Conservation (phyloP, 2,113 vertebrate genomes). For the Gavia stellata region DNA sequence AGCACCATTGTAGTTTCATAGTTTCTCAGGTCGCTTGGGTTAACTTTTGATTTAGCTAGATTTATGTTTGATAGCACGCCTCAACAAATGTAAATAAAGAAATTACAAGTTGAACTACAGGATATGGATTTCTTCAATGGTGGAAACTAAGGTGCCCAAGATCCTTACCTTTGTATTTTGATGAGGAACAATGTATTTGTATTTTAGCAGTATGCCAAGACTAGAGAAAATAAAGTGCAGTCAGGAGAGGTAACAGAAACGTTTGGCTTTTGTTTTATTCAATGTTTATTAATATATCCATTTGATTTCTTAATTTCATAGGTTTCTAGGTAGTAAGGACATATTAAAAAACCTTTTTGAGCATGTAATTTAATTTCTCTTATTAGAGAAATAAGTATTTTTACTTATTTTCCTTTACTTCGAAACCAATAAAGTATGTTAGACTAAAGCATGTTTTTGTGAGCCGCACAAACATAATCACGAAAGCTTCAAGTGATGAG, state of each 20-base stretch:
- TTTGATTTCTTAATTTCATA: background rate
- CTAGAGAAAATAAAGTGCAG: background rate
- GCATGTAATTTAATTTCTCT: background rate
- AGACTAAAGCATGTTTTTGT: background rate
- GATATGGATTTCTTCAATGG: background rate
- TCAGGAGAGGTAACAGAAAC: background rate
- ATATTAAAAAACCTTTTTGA: background rate
- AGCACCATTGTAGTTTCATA: background rate
- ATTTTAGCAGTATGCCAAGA: background rate
- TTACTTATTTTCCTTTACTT: background rate
- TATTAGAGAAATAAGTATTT: background rate
- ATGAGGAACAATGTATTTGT: background rate
- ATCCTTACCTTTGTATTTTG: background rate
- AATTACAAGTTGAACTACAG: background rate
- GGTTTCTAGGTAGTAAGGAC: background rate
- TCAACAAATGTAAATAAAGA: background rate
- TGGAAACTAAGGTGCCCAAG: background rate
- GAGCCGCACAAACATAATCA: background rate
- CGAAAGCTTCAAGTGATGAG: background rate
- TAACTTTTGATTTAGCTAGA: background rate
- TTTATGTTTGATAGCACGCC: rapidly evolving
- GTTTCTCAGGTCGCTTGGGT: background rate
- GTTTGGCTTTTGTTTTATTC: background rate
- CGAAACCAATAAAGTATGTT: background rate
- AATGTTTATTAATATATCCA: background rate